phyloP scores from a whole-genome alignment of 1,140 invertebrate genomes.

The Ooceraea biroi region DNA sequence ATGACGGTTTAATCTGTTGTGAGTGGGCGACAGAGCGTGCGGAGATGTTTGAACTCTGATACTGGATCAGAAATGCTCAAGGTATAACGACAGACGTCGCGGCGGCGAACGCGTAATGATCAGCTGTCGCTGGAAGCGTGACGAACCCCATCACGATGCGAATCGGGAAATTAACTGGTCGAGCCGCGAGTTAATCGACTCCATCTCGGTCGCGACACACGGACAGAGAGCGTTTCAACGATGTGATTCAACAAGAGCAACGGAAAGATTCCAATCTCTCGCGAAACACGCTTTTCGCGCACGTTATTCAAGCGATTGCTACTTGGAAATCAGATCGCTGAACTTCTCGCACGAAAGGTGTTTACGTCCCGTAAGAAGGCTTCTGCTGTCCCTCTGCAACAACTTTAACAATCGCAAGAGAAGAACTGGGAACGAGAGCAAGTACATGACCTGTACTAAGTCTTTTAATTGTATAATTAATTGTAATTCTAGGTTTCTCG shows the following conservation, averaged over 20 bases:
- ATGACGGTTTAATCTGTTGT: not conserved
- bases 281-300: not conserved
- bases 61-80: slow-evolving; percentile 10
- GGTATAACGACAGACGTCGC: not conserved
- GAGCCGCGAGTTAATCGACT: slow-evolving; percentile 38
- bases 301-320: not conserved
- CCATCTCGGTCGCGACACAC: not conserved
- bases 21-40: not conserved
- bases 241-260: not conserved
- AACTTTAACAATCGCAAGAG: not conserved
- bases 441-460: not conserved
- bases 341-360: not conserved
- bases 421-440: not conserved
- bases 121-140: slow-evolving; percentile 38
- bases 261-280: slow-evolving; percentile 34
- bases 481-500: too few relatives aligned
- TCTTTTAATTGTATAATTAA: too few relatives aligned
- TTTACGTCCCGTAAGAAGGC: not conserved
- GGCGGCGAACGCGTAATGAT: slow-evolving; percentile 24
- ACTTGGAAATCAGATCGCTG: not conserved
- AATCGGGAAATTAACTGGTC: slow-evolving; percentile 37
- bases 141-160: slow-evolving; percentile 3
- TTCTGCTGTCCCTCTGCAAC: not conserved
- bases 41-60: not conserved
- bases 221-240: not conserved